Percentiles rank a stretch among this genome's conserved stretches.
phyloP scores from a whole-genome alignment of 2,113 vertebrate genomes.

The Turdus rufiventris region DNA sequence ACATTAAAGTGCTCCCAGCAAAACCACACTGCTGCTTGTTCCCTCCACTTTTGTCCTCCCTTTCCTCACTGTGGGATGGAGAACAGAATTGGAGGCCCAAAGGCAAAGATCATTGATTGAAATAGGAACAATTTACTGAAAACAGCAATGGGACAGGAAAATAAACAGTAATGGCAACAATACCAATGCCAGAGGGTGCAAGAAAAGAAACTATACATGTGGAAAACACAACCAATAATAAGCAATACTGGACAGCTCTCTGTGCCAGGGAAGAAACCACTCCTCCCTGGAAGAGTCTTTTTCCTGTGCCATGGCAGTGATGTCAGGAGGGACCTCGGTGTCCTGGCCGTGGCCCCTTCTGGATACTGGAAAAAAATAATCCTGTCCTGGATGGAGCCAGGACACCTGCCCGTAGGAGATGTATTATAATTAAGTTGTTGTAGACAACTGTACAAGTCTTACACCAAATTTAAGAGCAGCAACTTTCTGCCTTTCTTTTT shows the following conservation, averaged over 20 bases:
- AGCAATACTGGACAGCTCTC: background rate
- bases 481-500: background rate
- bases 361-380: background rate
- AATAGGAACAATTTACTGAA: background rate
- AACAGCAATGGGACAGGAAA: background rate
- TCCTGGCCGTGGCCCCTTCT: background rate
- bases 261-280: background rate
- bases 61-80: background rate
- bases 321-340: background rate
- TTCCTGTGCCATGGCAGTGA: background rate
- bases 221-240: no score
- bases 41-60: background rate
- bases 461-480: background rate
- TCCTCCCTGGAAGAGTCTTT: background rate
- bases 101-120: background rate
- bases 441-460: background rate
- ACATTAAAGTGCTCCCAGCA: background rate
- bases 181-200: background rate
- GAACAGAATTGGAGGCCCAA: background rate
- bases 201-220: fast-evolving
- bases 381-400: background rate
- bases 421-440: background rate
- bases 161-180: background rate
- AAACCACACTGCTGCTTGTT: background rate
- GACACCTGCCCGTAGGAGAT: background rate